phyloP scores from a whole-genome alignment of 2,888 invertebrate species.

The Yponomeuta malinellus region DNA sequence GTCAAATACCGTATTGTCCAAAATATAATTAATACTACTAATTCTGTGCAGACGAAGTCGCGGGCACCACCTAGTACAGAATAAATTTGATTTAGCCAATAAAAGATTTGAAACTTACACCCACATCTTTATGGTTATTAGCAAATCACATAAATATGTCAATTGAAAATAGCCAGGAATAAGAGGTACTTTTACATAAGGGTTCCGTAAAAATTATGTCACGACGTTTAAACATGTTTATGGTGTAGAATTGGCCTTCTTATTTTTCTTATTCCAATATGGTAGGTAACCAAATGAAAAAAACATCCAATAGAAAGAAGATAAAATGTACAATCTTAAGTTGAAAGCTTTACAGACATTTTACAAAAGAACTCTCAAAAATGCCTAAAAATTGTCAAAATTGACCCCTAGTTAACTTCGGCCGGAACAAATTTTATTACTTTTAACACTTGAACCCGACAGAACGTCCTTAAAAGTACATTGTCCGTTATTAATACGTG shows the following conservation, averaged over 20 bases:
- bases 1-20: too few relatives aligned
- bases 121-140: constrained; percentile 46
- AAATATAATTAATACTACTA: too few relatives aligned
- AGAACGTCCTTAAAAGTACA: constrained; percentile 65
- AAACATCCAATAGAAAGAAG: not conserved
- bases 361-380: constrained; percentile 28
- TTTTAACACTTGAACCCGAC: constrained; percentile 58
- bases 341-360: not conserved
- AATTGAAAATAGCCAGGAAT: constrained; percentile 36
- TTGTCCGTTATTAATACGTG: constrained; percentile 55
- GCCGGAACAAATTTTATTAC: constrained; percentile 62
- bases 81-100: constrained; percentile 8
- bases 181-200: not conserved
- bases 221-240: too few relatives aligned
- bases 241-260: too few relatives aligned
- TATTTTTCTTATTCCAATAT: too few relatives aligned
- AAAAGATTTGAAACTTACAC: constrained; percentile 32
- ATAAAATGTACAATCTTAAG: not conserved
- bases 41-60: too few relatives aligned
- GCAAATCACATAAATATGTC: constrained; percentile 54
- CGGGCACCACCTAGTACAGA: not conserved
- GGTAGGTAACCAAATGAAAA: too few relatives aligned
- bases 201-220: constrained; percentile 5
- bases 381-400: constrained; percentile 41
- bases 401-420: constrained; percentile 57